Conservation (phyloP, 53 echinoderm and acorn worm genomes). For the Luidia sarsii region DNA sequence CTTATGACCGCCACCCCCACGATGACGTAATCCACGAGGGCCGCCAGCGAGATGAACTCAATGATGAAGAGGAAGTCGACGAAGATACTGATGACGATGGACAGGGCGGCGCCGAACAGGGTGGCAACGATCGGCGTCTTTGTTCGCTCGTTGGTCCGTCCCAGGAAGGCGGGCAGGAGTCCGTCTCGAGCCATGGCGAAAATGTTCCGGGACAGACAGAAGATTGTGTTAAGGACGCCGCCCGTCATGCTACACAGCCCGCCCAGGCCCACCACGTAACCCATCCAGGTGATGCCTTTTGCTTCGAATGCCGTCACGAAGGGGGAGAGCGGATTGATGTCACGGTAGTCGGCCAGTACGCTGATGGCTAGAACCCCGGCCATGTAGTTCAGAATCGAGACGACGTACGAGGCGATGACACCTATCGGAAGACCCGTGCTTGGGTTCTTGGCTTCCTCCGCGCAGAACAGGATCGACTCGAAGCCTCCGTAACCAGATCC, state of each 20-base stretch:
- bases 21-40: constrained; percentile 59
- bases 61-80: constrained; percentile 57
- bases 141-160: constrained; percentile 46
- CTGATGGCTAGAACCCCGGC: constrained; percentile 58
- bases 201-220: constrained; percentile 59
- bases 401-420: constrained; percentile 40
- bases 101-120: constrained; percentile 57
- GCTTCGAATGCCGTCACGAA: constrained; percentile 61
- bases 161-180: constrained; percentile 52
- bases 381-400: constrained; percentile 54
- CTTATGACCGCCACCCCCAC: constrained; percentile 44
- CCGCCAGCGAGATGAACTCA: constrained; percentile 63
- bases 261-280: constrained; percentile 56
- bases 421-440: constrained; percentile 56
- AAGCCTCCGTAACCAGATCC: constrained; percentile 67
- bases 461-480: constrained; percentile 65
- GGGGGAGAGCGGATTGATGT: constrained; percentile 59
- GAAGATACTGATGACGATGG: constrained; percentile 59
- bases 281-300: constrained; percentile 57
- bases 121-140: constrained; percentile 63
- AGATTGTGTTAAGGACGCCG: constrained; percentile 53
- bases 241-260: constrained; percentile 71
- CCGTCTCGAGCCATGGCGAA: constrained; percentile 71
- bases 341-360: constrained; percentile 37
- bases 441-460: constrained; percentile 66